Conservation (phyloP, 2,888 invertebrate genomes). For the Sesia bembeciformis region DNA sequence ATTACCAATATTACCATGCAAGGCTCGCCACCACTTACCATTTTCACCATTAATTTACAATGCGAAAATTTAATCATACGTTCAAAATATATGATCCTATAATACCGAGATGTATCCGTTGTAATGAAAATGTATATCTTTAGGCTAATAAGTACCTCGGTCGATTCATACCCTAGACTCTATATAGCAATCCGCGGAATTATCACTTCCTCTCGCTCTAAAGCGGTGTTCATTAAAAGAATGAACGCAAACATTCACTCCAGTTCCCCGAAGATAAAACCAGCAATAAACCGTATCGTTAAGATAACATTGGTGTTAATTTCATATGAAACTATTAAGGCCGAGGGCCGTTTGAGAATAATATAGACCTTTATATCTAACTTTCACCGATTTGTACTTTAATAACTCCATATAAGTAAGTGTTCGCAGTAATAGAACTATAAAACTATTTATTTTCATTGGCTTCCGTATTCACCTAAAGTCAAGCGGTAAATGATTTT, state of each 20-base stretch:
- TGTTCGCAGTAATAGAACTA: too few relatives aligned
- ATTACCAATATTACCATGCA: too few relatives aligned
- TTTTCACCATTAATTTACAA: too few relatives aligned
- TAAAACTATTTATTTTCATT: too few relatives aligned
- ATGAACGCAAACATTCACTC: constrained; percentile 39
- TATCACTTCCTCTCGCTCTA: background rate
- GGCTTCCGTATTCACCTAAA: too few relatives aligned
- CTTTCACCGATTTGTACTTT: background rate
- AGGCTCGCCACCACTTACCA: too few relatives aligned
- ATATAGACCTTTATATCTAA: background rate
- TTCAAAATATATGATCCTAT: too few relatives aligned
- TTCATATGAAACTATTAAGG: constrained; percentile 44
- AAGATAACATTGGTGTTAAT: constrained; percentile 53
- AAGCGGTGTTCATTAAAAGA: constrained; percentile 24
- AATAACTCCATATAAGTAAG: background rate
- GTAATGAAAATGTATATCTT: too few relatives aligned
- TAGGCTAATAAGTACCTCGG: too few relatives aligned
- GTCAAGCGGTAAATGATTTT: too few relatives aligned
- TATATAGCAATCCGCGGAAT: background rate
- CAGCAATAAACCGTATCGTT: constrained; percentile 34
- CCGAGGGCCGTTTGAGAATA: background rate
- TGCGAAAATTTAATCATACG: too few relatives aligned
- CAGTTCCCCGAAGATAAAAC: constrained; percentile 47
- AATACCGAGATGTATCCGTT: too few relatives aligned
- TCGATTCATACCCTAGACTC: background rate